Conservation (phyloP, 2,113 vertebrate species). For the Zapornia atra region DNA sequence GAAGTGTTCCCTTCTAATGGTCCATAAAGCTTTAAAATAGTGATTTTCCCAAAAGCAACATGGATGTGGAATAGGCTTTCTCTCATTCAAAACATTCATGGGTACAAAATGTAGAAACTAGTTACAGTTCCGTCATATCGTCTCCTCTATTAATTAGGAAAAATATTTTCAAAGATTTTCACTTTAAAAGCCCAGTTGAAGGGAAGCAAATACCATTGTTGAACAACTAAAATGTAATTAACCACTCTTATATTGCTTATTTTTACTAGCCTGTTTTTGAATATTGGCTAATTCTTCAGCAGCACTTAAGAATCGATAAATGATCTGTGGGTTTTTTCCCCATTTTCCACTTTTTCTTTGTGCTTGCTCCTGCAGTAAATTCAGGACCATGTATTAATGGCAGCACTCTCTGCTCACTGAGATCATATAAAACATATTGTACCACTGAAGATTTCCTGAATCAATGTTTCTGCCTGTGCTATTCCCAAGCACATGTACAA, state of each 20-base stretch:
- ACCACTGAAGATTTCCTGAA: neutral
- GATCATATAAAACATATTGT: neutral
- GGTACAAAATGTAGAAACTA: neutral
- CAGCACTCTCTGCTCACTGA: neutral
- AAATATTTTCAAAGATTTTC: neutral
- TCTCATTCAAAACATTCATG: neutral
- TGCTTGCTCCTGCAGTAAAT: neutral
- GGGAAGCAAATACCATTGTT: neutral
- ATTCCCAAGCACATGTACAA: neutral
- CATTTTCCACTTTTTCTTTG: neutral
- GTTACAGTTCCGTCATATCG: neutral
- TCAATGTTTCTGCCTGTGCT: neutral
- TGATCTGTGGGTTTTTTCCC: neutral
- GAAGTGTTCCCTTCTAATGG: neutral
- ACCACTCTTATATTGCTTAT: neutral
- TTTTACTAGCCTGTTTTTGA: neutral
- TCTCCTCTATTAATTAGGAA: neutral
- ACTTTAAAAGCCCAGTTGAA: neutral
- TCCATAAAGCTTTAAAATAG: neutral
- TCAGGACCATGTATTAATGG: neutral
- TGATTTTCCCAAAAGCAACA: neutral
- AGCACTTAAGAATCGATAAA: neutral
- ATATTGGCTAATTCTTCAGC: neutral
- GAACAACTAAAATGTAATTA: neutral
- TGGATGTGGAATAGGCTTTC: neutral